A percentile compares a stretch with the other conserved stretches of the same genome.
Conservation (phyloP, 53 echinoderm and acorn worm species). For the Temnopleurus reevesii region DNA sequence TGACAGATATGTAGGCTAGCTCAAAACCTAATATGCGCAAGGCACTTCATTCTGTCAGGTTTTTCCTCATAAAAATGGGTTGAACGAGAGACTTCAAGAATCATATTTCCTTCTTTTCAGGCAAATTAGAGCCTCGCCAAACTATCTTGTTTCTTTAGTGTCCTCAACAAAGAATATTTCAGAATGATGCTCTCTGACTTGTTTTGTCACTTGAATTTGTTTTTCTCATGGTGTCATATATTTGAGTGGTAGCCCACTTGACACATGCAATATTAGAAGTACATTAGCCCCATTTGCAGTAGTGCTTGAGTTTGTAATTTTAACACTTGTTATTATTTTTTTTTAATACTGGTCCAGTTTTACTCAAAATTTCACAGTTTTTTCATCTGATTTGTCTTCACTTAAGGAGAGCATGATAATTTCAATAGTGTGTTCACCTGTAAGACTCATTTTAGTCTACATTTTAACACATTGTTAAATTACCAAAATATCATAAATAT, state of each 20-base stretch:
- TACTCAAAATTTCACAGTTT: no score
- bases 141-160: constrained; percentile 29
- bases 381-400: no score
- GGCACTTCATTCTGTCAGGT: constrained; percentile 10
- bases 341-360: no score
- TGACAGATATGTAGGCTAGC: not conserved
- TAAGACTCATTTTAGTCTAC: no score
- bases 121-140: not conserved
- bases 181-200: not conserved
- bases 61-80: not conserved
- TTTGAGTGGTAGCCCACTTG: not conserved
- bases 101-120: not conserved
- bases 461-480: no score
- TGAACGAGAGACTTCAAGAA: constrained; percentile 22
- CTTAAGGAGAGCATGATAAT: no score
- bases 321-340: not conserved
- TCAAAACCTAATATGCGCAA: not conserved
- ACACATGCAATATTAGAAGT: not conserved
- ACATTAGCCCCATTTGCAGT: no score
- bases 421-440: no score
- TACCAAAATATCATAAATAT: no score
- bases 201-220: not conserved
- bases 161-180: not conserved
- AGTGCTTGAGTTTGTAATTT: no score
- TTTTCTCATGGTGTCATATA: not conserved